Evolutionary conservation across 2,888 invertebrate species (phyloP).

Genomic region (Cyrtodaria siliqua): DNA sequence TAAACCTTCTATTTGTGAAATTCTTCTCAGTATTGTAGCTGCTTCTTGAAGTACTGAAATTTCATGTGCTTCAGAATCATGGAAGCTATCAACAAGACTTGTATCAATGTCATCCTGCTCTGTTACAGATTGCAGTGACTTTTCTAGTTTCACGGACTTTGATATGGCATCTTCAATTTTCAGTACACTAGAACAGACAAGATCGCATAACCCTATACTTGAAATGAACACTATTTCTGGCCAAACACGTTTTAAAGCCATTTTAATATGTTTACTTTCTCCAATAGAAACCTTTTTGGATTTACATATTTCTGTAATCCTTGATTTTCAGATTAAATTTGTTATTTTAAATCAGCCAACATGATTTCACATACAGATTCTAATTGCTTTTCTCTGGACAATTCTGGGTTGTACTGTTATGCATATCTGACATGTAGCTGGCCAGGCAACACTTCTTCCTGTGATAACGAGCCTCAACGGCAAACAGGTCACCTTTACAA

Average conservation of each 20-base stretch:
- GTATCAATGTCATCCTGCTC: not conserved
- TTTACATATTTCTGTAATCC: not conserved
- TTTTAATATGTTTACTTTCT: not conserved
- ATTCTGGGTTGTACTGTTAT: not conserved
- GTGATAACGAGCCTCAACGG: constrained; percentile 23
- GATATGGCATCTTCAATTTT: not conserved
- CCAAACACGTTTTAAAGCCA: not conserved
- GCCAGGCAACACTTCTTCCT: constrained; percentile 21
- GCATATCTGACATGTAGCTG: constrained; percentile 4
- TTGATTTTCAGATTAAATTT: constrained; percentile 3
- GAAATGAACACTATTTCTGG: constrained; percentile 9
- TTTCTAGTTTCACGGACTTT: not conserved
- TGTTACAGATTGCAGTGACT: not conserved
- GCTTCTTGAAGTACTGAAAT: not conserved
- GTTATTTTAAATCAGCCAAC: not conserved
- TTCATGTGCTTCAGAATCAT: not conserved
- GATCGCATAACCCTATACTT: not conserved
- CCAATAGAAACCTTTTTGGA: not conserved
- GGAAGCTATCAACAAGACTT: constrained; percentile 2
- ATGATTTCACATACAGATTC: not conserved
- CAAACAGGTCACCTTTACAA: constrained; percentile 23
- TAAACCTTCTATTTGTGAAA: not conserved
- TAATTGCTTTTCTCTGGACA: not conserved
- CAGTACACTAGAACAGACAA: not conserved
- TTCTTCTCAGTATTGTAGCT: not conserved